Percentiles rank a stretch among this genome's conserved stretches.
phyloP scores from a whole-genome alignment of 2,888 invertebrate genomes.

The Disparrhopalites patrizii region DNA sequence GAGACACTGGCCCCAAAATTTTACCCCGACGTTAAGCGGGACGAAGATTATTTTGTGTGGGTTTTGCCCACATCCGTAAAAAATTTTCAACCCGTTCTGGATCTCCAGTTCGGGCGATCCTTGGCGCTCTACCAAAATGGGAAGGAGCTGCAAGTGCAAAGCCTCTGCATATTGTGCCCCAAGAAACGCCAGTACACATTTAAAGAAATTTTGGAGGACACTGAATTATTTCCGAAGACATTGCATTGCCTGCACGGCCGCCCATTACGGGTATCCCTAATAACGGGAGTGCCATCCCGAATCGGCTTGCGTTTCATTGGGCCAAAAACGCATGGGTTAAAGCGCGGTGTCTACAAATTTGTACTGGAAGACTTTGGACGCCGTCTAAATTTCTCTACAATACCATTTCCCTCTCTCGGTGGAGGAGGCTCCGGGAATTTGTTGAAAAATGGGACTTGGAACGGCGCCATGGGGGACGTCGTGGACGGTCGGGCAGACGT shows the following conservation, averaged over 20 bases:
- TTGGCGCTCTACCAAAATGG: background rate
- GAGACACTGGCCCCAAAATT: background rate
- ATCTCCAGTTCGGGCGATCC: background rate
- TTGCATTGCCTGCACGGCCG: background rate
- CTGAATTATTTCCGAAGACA: background rate
- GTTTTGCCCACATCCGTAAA: background rate
- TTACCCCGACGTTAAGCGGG: background rate
- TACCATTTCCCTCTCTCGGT: background rate
- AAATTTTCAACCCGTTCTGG: background rate
- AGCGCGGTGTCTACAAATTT: background rate
- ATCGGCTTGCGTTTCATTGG: background rate
- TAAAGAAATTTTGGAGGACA: background rate
- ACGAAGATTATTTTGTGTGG: background rate
- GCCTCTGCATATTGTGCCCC: background rate
- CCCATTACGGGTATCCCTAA: background rate
- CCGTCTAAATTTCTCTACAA: background rate
- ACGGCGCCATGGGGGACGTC: slow-evolving; percentile 2
- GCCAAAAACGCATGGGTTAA: background rate
- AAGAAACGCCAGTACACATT: background rate
- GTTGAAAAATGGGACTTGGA: slow-evolving; percentile 3
- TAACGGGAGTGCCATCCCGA: background rate
- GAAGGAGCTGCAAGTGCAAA: background rate
- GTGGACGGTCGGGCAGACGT: slow-evolving; percentile 1
- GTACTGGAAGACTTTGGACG: background rate
- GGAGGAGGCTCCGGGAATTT: slow-evolving; percentile 6